Conservation (phyloP, 1,140 invertebrate genomes). For the Calosoma granatense region DNA sequence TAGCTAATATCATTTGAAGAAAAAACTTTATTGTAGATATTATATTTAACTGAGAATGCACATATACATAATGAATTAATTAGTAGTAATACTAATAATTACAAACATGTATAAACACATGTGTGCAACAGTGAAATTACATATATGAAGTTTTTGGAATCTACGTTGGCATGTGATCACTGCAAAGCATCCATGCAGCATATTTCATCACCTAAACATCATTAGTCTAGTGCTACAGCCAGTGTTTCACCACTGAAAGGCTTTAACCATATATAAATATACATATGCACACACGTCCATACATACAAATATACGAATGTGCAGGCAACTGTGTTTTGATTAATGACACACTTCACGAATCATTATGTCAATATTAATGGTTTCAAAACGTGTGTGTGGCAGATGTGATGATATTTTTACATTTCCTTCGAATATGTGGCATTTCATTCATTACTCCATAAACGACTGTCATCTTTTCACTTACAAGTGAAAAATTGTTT, state of each 20-base stretch:
- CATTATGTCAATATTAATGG: constrained; percentile 6
- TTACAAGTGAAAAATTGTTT: not conserved
- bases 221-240: not conserved
- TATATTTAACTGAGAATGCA: not conserved
- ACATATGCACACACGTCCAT: not conserved
- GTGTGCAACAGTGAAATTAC: not conserved
- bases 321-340: not conserved
- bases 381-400: not conserved
- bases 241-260: too few relatives aligned
- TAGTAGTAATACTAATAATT: too few relatives aligned
- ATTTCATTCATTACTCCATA: constrained; percentile 1
- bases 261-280: not conserved
- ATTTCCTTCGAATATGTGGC: not conserved
- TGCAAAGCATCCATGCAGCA: not conserved
- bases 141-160: not conserved
- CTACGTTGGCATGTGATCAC: not conserved
- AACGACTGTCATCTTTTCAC: constrained; percentile 3
- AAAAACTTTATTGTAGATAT: too few relatives aligned
- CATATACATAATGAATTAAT: too few relatives aligned
- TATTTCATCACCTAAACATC: constrained; percentile 2
- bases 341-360: not conserved
- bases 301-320: not conserved
- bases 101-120: not conserved
- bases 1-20: too few relatives aligned
- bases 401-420: constrained; percentile 6